phyloP scores from a whole-genome alignment of 1,140 invertebrate species.

The Holcopasites calliopsidis region DNA sequence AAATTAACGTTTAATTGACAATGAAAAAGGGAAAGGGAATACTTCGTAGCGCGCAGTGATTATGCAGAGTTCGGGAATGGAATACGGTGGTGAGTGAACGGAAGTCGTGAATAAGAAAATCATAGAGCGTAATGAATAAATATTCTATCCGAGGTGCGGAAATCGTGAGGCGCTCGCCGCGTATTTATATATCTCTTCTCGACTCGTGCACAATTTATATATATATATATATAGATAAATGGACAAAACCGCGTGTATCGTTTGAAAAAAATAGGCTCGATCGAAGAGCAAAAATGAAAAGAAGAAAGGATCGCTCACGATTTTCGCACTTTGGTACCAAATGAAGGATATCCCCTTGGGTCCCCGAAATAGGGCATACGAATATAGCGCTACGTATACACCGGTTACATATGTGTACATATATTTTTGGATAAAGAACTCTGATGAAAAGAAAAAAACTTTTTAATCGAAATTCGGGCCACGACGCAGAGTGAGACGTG shows the following conservation, averaged over 20 bases:
- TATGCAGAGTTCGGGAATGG: conserved; percentile 58
- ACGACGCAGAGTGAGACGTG: conserved; percentile 36
- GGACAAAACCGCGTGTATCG: background rate
- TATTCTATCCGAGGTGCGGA: conserved; percentile 54
- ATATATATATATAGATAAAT: background rate
- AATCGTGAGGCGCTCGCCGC: conserved; percentile 33
- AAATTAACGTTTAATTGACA: conserved; percentile 12
- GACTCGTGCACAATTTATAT: background rate
- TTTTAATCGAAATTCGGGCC: conserved; percentile 64
- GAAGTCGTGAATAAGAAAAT: conserved; percentile 42
- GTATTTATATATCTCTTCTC: conserved; percentile 31
- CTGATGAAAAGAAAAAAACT: conserved; percentile 42
- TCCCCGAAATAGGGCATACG: conserved; percentile 55
- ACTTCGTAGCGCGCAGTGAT: conserved; percentile 66
- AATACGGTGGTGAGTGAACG: conserved; percentile 55
- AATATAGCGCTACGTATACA: conserved; percentile 71
- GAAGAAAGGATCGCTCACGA: conserved; percentile 25
- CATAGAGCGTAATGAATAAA: conserved; percentile 68
- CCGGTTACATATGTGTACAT: conserved; percentile 74
- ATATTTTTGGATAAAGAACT: conserved; percentile 76
- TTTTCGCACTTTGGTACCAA: conserved; percentile 55
- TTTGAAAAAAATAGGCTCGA: background rate
- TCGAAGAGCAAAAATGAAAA: background rate
- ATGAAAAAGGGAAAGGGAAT: conserved; percentile 48
- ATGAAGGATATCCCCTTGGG: conserved; percentile 29